Conservation (phyloP, 2,797 vertebrate genomes). For the Coranthus polyacanthus region DNA sequence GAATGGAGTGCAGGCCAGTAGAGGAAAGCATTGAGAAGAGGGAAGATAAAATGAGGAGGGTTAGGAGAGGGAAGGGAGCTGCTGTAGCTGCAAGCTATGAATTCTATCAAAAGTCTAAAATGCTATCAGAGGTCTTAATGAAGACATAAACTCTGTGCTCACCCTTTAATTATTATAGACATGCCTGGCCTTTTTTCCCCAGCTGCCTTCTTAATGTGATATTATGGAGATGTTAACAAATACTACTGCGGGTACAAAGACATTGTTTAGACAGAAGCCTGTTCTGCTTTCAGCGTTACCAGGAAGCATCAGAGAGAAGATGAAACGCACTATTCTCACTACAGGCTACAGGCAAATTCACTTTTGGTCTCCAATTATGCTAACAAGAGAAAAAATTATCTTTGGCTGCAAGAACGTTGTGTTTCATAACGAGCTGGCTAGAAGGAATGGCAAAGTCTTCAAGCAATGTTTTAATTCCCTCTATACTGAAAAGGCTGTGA, state of each 20-base stretch:
- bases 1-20: slow-evolving; percentile 82
- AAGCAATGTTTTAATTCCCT: slow-evolving; percentile 62
- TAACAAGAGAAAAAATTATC: slow-evolving; percentile 80
- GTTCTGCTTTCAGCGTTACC: slow-evolving; percentile 70
- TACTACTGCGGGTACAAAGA: slow-evolving; percentile 69
- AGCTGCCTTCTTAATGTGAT: slow-evolving; percentile 74
- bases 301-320: slow-evolving; percentile 78
- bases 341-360: slow-evolving; percentile 78
- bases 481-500: slow-evolving; percentile 32
- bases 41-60: slow-evolving; percentile 34
- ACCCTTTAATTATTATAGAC: slow-evolving; percentile 81
- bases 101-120: slow-evolving; percentile 34
- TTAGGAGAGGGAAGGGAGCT: slow-evolving; percentile 37
- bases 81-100: slow-evolving; percentile 52
- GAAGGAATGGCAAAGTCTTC: slow-evolving; percentile 66
- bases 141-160: slow-evolving; percentile 72
- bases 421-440: slow-evolving; percentile 74
- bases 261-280: slow-evolving; percentile 68
- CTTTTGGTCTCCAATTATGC: slow-evolving; percentile 83
- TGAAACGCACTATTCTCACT: slow-evolving; percentile 73
- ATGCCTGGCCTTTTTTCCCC: slow-evolving; percentile 72
- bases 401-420: slow-evolving; percentile 62
- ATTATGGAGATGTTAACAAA: slow-evolving; percentile 80
- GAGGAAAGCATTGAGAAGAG: slow-evolving; percentile 25
- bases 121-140: slow-evolving; percentile 65